Conservation (phyloP, 2,888 invertebrate species). For the Apamea crenata region DNA sequence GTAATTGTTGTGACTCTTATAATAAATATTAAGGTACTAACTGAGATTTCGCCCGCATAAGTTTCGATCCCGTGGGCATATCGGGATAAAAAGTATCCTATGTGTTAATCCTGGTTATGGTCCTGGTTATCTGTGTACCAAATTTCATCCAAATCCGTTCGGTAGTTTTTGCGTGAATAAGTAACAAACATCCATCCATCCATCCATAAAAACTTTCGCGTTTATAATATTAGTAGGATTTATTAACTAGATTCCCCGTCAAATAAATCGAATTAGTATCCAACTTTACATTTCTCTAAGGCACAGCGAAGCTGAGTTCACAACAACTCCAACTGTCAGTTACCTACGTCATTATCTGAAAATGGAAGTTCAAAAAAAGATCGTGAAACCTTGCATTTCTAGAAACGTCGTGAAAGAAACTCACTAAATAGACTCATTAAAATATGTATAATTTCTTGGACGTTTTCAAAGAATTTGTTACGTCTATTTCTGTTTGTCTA, state of each 20-base stretch:
- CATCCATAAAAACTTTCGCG: no score
- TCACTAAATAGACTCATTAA: neutral
- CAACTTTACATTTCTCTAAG: neutral
- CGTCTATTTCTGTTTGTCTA: neutral
- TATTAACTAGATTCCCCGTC: constrained; percentile 3
- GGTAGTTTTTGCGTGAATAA: no score
- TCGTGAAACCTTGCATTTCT: neutral
- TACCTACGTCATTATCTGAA: neutral
- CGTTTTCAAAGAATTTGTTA: neutral
- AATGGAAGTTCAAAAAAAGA: neutral
- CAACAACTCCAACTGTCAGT: neutral
- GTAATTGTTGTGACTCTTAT: constrained; percentile 3
- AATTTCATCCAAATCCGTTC: no score
- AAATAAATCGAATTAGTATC: neutral
- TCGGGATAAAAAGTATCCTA: no score
- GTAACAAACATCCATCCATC: no score
- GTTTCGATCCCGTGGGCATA: no score
- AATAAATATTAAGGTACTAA: constrained; percentile 17
- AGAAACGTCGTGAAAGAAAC: neutral
- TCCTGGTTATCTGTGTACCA: no score
- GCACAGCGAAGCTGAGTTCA: neutral
- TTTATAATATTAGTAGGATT: neutral
- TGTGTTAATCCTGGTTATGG: no score
- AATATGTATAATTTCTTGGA: neutral
- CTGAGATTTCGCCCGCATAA: no score